These are phyloP conservation scores for Tarsius wallacei DNA, from an alignment of 2,797 vertebrate genomes.

Conservation along the genomic window DNA sequence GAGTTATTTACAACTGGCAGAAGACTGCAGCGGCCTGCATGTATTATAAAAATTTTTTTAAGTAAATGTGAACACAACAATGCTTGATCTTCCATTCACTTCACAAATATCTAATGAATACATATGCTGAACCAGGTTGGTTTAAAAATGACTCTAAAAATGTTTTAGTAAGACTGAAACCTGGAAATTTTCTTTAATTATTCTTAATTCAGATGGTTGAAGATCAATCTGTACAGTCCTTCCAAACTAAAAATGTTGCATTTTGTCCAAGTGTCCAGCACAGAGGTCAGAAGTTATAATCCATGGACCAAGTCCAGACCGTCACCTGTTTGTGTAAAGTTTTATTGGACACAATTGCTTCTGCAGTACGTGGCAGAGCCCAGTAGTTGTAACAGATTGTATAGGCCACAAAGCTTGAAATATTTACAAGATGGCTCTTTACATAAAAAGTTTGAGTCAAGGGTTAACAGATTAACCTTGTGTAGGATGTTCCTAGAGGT, in stretches of 20 bases:
- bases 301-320: not conserved
- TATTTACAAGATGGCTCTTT: not conserved
- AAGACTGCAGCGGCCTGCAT: conserved; percentile 97
- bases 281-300: not conserved
- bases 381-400: not conserved
- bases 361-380: not conserved
- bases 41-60: conserved; percentile 77
- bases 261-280: not conserved
- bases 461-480: not conserved
- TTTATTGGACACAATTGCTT: not conserved
- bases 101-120: conserved; percentile 4
- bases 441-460: not conserved
- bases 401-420: not conserved
- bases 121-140: not conserved
- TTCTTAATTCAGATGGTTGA: conserved; percentile 4
- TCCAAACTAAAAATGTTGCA: conserved; percentile 5
- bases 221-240: not conserved
- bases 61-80: conserved; percentile 55
- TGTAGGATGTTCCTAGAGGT: not conserved
- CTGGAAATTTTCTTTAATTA: conserved; percentile 15
- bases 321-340: not conserved
- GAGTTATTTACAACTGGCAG: conserved; percentile 99
- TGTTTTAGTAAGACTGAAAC: not conserved
- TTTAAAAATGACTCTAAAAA: conserved; percentile 5
- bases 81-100: not conserved